Evolutionary conservation across 2,888 invertebrate genomes (phyloP), one percentile per base, ranked within the genome.

Genomic region (Spicauda simplicius): DNA sequence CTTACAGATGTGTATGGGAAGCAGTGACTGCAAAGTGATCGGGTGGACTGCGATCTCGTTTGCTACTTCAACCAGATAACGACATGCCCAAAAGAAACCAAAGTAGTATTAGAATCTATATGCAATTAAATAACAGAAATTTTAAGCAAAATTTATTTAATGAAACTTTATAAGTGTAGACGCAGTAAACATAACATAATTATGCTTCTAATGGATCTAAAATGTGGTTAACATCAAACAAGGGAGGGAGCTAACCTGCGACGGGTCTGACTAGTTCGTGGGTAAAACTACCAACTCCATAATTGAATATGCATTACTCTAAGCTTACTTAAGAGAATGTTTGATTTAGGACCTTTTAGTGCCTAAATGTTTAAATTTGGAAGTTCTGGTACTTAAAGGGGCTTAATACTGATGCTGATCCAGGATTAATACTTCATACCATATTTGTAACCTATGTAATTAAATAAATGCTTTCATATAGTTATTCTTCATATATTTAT

Each of bases 141-240:
- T n/a, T n/a, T n/a, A n/a, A n/a, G n/a, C n/a, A n/a, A n/a, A n/a
- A n/a, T n/a, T n/a, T n/a, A n/a, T 45, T n/a, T 5, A 45, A 45
- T n/a, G n/a, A 11, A 41, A n/a, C 12, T 11, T 12, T 45, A 45
- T 3, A 14, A 5, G n/a, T 6, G n/a, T n/a, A n/a, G n/a, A 45
- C 14, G 45, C n/a, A 45, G 45, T 45, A n/a, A 45, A 14, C n/a
- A 45, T 5, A 66, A 78, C 80, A 79, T 88, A 88, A 88, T 87
- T 87, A 85, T 86, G 84, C 88, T 91, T 88, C 82, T 82, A 82
- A 83, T 82, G 80, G 76, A 81, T 81, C 81, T 79, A 81, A 85
- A 87, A 86, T 84, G 84, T 80, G 85, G 85, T 84, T 80, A 74
- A 78, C 75, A 75, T 80, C 79, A 84, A 86, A 86, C 82, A 75